phyloP scores from a whole-genome alignment of 1,140 invertebrate genomes.

The Parapsyche elsis region DNA sequence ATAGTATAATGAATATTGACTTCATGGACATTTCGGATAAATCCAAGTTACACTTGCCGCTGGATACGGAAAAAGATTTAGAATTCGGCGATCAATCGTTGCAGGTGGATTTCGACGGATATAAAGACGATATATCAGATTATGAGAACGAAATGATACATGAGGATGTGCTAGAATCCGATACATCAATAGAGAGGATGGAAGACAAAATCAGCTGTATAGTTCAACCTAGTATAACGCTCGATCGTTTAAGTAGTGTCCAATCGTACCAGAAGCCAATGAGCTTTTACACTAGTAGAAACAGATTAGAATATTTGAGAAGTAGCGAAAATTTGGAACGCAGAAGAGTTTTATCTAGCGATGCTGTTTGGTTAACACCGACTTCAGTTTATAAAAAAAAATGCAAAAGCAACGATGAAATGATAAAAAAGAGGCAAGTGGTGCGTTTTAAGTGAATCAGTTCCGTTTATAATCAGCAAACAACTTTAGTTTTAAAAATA shows the following conservation, averaged over 20 bases:
- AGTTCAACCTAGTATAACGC: constrained; percentile 40
- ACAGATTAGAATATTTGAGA: constrained; percentile 36
- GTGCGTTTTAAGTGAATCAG: constrained; percentile 49
- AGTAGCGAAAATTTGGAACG: background rate
- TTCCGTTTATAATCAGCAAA: constrained; percentile 2
- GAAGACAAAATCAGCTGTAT: constrained; percentile 30
- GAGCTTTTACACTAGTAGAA: constrained; percentile 37
- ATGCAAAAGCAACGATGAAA: constrained; percentile 54
- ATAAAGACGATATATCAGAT: constrained; percentile 46
- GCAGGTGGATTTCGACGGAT: constrained; percentile 43
- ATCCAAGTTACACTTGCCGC: background rate
- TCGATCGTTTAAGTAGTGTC: constrained; percentile 42
- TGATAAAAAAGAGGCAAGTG: constrained; percentile 54
- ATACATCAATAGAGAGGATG: background rate
- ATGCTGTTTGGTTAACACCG: constrained; percentile 48
- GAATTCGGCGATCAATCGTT: constrained; percentile 45
- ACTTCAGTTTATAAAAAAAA: constrained; percentile 33
- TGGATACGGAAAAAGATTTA: constrained; percentile 1
- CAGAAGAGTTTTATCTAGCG: constrained; percentile 50
- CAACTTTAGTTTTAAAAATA: background rate
- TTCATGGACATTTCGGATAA: constrained; percentile 41
- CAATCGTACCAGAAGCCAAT: constrained; percentile 37
- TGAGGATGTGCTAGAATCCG: constrained; percentile 10
- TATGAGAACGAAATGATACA: constrained; percentile 40
- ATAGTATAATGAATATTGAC: constrained; percentile 44